These are phyloP conservation scores for Danio rerio DNA, from an alignment of 2,113 vertebrate species.

Conservation along the genomic window GRCz12tu NC_133187.1:1450501-1451000, in stretches of 20 bases:
- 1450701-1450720: no score
- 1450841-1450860: neutral
- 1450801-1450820: neutral
- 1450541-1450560: no score
- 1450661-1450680: no score
- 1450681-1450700: no score
- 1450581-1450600: no score
- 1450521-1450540: no score
- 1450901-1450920: neutral
- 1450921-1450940: neutral
- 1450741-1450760: neutral
- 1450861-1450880: neutral
- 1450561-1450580: no score
- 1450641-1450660: no score
- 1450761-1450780: neutral
- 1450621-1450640: no score
- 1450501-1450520: no score
- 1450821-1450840: neutral
- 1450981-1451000: slow-evolving; percentile 14
- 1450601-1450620: no score
- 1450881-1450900: neutral
- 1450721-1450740: no score
- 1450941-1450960: neutral
- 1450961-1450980: neutral
- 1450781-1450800: neutral